Evolutionary conservation across 2,113 vertebrate species (phyloP).

Genomic region (Hydrochoerus hydrochaeris): DNA sequence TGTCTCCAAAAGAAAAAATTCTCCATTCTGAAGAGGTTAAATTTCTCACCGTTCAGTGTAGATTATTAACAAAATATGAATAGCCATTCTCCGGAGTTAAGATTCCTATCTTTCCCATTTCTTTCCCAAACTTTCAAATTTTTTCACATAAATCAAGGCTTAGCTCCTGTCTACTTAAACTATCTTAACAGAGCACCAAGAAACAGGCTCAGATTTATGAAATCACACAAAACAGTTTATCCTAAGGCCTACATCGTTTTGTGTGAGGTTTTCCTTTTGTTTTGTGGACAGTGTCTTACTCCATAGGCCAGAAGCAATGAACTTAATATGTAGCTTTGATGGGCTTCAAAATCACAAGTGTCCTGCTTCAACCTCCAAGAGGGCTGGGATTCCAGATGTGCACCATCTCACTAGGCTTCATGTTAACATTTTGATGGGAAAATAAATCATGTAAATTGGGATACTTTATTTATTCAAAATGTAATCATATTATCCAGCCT

Average conservation of each 20-base stretch:
- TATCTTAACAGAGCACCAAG: background rate
- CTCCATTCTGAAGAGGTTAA: background rate
- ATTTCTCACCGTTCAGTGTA: background rate
- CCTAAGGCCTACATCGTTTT: background rate
- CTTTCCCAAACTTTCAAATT: background rate
- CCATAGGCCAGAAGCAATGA: background rate
- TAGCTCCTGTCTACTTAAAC: background rate
- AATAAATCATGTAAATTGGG: background rate
- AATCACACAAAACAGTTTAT: background rate
- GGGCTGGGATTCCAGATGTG: background rate
- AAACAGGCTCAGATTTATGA: constrained; percentile 3
- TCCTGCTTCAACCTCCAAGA: background rate
- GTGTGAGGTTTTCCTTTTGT: background rate
- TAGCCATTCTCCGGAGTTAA: background rate
- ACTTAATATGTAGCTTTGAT: background rate
- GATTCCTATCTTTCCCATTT: background rate
- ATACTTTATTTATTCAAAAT: constrained; percentile 51
- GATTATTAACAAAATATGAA: background rate
- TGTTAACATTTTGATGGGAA: background rate
- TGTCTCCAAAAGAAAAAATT: no score
- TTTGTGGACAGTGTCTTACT: background rate
- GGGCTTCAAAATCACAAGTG: no score
- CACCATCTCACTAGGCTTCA: background rate
- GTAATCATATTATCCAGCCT: background rate
- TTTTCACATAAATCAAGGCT: background rate